phyloP scores from a whole-genome alignment of 2,797 vertebrate species.

The Hypotaenidia okinawae region DNA sequence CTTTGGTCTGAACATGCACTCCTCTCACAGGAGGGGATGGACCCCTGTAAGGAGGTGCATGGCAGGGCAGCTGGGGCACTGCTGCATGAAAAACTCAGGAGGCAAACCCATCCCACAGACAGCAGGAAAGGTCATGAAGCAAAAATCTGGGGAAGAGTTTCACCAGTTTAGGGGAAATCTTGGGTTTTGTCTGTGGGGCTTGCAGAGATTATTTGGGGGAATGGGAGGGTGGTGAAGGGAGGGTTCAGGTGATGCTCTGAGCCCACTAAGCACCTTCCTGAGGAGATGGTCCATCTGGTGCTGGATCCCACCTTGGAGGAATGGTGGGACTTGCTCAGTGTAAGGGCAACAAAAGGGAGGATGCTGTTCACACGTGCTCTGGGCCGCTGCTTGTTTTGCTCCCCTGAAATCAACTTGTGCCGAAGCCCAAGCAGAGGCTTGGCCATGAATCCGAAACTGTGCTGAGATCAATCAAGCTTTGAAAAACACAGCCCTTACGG shows the following conservation, averaged over 20 bases:
- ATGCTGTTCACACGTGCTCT: not conserved
- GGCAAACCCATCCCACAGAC: not conserved
- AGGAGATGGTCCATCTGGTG: not conserved
- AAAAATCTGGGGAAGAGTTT: too few relatives aligned
- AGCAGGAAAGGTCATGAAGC: too few relatives aligned
- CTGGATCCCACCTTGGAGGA: not conserved
- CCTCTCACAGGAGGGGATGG: not conserved
- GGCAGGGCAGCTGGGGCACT: not conserved
- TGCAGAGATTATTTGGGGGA: not conserved
- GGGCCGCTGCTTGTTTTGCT: fast-evolving
- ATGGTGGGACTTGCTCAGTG: not conserved
- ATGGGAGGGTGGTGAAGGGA: not conserved
- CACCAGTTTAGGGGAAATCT: not conserved
- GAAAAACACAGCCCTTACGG: not conserved
- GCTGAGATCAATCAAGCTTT: not conserved
- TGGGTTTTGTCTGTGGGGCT: not conserved
- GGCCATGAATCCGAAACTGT: not conserved
- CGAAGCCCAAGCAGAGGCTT: not conserved
- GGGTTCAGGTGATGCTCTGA: not conserved
- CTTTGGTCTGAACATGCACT: not conserved
- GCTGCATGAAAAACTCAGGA: not conserved
- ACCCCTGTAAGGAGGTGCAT: not conserved
- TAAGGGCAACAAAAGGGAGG: not conserved
- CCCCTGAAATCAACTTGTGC: not conserved
- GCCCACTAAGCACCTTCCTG: not conserved